Conservation (phyloP, 2,888 invertebrate species). For the Caenorhabditis doughertyi region DNA sequence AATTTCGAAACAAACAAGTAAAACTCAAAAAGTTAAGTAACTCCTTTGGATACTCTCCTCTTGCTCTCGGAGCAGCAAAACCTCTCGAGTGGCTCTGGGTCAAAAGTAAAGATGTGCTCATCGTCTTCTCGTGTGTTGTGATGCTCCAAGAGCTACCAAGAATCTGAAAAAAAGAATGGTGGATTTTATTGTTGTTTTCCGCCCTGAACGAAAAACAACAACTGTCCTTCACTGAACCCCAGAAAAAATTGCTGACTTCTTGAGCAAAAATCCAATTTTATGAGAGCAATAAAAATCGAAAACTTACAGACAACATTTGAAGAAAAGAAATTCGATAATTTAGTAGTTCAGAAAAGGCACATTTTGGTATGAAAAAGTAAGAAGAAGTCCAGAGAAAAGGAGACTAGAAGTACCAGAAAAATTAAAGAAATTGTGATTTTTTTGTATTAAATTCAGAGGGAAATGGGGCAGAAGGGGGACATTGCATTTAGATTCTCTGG, state of each 20-base stretch:
- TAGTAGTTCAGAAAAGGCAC: slow-evolving; percentile 41
- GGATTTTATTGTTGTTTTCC: no score
- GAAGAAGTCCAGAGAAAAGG: neutral
- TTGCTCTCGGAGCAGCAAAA: neutral
- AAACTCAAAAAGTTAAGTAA: no score
- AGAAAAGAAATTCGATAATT: slow-evolving; percentile 29
- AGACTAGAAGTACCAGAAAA: slow-evolving; percentile 49
- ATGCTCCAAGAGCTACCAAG: no score
- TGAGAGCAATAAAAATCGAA: slow-evolving; percentile 6
- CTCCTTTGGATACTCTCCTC: no score
- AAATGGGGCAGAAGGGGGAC: neutral
- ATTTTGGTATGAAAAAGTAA: slow-evolving; percentile 12
- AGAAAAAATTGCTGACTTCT: no score
- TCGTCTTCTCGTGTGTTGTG: neutral
- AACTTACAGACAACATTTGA: slow-evolving; percentile 40
- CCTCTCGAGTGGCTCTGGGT: slow-evolving; percentile 18
- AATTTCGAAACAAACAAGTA: neutral
- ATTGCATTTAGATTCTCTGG: slow-evolving; percentile 76
- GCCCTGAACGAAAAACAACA: neutral
- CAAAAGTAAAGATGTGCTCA: slow-evolving; percentile 14
- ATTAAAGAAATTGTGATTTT: neutral
- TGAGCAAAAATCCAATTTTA: no score
- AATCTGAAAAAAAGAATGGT: no score
- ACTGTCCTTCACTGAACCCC: no score
- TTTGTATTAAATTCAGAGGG: no score